phyloP scores from a whole-genome alignment of 2,797 vertebrate genomes.

The Ctenosaura bakeri region DNA sequence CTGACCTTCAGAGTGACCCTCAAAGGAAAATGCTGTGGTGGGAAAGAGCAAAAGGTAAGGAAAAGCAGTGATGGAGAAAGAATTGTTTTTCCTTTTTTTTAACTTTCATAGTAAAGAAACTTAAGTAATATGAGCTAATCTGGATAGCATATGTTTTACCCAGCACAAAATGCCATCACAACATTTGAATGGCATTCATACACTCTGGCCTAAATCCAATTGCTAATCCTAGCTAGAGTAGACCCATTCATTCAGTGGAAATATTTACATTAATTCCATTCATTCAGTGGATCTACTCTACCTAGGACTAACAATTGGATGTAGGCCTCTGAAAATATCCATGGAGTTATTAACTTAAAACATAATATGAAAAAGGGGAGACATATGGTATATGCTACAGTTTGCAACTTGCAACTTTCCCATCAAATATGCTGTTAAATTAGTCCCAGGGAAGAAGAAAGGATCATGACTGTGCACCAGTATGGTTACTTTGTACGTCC shows the following conservation, averaged over 20 bases:
- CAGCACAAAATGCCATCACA: neutral
- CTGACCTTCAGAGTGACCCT: slow-evolving; percentile 15
- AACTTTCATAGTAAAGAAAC: neutral
- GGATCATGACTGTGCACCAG: too few species aligned
- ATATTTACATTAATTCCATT: neutral
- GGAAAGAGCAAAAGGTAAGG: neutral
- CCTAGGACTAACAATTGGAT: neutral
- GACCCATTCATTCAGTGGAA: neutral
- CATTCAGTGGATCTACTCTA: neutral
- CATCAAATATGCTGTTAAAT: neutral
- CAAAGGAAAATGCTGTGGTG: slow-evolving; percentile 33
- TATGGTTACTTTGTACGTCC: too few species aligned
- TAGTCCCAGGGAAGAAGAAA: neutral
- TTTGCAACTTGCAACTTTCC: too few species aligned
- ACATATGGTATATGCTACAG: too few species aligned
- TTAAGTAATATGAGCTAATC: neutral
- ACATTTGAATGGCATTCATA: neutral
- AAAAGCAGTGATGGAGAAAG: too few species aligned
- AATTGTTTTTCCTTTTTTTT: neutral
- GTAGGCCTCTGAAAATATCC: neutral
- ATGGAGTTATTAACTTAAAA: neutral
- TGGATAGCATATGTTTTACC: neutral
- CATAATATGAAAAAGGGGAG: neutral
- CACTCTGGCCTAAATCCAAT: neutral
- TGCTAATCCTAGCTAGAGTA: neutral